Evolutionary conservation across 1,140 invertebrate species (phyloP), one percentile per base, ranked within the genome.

Genomic region (Zaprionus capensis): DNA sequence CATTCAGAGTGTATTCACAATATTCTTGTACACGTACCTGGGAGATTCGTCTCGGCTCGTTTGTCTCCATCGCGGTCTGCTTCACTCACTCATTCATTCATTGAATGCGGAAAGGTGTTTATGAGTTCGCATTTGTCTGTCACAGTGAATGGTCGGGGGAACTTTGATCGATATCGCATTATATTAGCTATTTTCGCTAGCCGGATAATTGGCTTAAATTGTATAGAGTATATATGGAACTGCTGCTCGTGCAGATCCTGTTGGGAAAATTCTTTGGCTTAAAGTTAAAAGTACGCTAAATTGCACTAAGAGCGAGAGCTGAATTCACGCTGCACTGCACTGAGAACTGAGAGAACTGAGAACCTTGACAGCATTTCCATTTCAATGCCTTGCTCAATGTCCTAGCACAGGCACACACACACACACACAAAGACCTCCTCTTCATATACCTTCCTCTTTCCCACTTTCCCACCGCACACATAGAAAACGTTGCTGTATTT

Each of bases 81-180:
- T 22, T 31, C 20, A 31, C 31, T n/a, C 36, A 5, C 7, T n/a
- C 66, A 51, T 80, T 57, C 61, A 77, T 84, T 75, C 72, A 71
- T 64, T 61, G 78, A 88, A 88, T 82, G 85, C 85, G 85, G 85
- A 88, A 88, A 88, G 85, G 85, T 90, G 81, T 85, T 88, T 90
- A 88, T 81, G 78, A 71, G 85, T 75, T 72, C 44, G 36, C 53
- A 57, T 66, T 72, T 38, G 51, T 38, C 34, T 70, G 49, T 69
- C 64, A 68, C 55, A 61, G 5, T 6, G 15, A 41, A n/a, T 41
- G 1, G 38, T 46, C 4, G 41, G 2, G 7, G 58, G 56, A 76
- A 76, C 71, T 57, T 71, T 83, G 83, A 87, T 88, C 77, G 84
- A 88, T 87, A 75, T 78, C 26, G 34, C 9, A 14, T 9, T 66